These are phyloP conservation scores for Spea bombifrons DNA, from an alignment of 2,113 vertebrate genomes.

Conservation along the genomic window DNA sequence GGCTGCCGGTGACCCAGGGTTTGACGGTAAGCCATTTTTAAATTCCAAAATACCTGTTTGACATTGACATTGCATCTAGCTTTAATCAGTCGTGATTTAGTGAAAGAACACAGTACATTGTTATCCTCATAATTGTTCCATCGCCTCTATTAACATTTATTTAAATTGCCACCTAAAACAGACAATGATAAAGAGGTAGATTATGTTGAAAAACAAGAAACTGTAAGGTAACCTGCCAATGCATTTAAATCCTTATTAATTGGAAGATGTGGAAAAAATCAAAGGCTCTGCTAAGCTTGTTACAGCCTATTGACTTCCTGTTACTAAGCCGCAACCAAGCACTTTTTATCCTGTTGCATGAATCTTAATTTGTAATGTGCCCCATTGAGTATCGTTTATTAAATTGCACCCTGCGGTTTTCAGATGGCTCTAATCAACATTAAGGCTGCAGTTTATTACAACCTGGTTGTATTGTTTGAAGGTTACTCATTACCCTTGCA, in stretches of 20 bases:
- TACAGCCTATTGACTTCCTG: constrained; percentile 52
- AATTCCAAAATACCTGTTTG: no score
- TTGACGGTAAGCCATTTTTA: no score
- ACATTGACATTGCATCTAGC: no score
- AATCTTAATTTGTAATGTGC: constrained; percentile 61
- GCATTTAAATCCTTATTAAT: constrained; percentile 15
- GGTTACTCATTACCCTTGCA: constrained; percentile 37
- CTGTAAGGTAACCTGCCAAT: constrained; percentile 7
- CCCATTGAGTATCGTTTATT: constrained; percentile 61
- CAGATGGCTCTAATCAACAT: constrained; percentile 66
- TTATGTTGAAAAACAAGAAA: no score
- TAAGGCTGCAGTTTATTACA: constrained; percentile 58
- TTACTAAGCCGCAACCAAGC: constrained; percentile 54
- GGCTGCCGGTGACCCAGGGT: no score
- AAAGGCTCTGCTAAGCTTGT: constrained; percentile 37
- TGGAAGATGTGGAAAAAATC: constrained; percentile 39
- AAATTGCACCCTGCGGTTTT: constrained; percentile 59
- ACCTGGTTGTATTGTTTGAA: constrained; percentile 41
- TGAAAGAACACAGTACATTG: no score
- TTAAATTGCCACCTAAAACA: no score
- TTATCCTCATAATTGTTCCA: no score
- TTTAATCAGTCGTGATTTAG: no score
- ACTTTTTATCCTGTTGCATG: constrained; percentile 56
- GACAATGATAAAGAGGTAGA: no score
- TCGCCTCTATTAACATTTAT: no score